Conservation (phyloP, 2,113 vertebrate species). For the Odocoileus hemionus region DNA sequence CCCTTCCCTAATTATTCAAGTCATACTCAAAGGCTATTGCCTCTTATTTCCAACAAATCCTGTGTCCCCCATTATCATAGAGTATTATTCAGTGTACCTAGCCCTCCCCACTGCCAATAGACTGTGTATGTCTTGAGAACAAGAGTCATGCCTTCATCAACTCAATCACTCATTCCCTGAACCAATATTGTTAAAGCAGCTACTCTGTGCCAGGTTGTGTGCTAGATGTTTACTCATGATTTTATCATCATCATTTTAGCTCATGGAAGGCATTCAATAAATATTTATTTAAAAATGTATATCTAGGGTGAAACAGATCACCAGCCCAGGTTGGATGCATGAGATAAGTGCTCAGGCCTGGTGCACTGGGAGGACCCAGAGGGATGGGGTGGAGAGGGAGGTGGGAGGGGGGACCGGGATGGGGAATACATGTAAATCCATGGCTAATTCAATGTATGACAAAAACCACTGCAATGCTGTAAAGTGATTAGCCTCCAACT, state of each 20-base stretch:
- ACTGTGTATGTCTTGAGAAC: background rate
- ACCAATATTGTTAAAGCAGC: background rate
- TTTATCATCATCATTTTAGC: background rate
- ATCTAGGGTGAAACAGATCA: too few relatives aligned
- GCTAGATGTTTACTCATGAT: background rate
- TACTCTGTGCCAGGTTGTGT: background rate
- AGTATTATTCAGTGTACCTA: background rate
- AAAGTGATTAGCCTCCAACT: too few relatives aligned
- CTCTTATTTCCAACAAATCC: background rate
- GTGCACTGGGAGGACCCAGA: too few relatives aligned
- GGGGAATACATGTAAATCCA: too few relatives aligned
- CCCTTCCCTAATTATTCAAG: background rate
- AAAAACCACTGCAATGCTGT: too few relatives aligned
- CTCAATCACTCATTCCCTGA: background rate
- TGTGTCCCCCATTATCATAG: background rate
- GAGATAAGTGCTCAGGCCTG: too few relatives aligned
- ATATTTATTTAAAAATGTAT: background rate
- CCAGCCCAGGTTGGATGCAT: too few relatives aligned
- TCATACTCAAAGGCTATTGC: background rate
- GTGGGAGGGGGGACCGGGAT: too few relatives aligned
- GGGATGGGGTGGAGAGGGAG: too few relatives aligned
- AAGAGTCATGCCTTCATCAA: background rate
- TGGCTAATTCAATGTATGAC: too few relatives aligned
- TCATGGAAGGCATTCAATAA: background rate
- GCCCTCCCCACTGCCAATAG: background rate